Percentiles rank a stretch among this genome's conserved stretches.
Evolutionary conservation across 2,797 vertebrate species (phyloP).

Genomic region (Vipera latastei): DNA sequence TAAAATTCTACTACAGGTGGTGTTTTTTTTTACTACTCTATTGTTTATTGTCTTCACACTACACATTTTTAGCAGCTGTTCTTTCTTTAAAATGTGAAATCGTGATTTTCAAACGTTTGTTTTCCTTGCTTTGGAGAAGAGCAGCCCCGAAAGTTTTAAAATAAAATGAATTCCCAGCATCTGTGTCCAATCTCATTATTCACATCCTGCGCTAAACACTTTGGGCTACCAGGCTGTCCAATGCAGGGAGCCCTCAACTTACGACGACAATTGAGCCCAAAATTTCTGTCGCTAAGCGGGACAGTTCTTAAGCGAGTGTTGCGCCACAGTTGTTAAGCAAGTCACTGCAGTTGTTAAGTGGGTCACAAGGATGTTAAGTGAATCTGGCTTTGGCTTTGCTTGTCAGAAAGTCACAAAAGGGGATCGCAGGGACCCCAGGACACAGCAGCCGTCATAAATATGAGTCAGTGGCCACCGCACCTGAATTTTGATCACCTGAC

Average conservation of each 20-base stretch:
- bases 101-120: not conserved
- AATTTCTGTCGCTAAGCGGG: not conserved
- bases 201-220: not conserved
- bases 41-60: not conserved
- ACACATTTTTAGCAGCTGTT: not conserved
- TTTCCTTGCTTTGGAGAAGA: not conserved
- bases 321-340: no score
- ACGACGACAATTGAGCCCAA: not conserved
- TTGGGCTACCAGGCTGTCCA: no score
- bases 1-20: not conserved
- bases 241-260: not conserved
- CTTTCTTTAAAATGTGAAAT: not conserved
- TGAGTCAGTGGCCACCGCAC: no score
- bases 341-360: no score
- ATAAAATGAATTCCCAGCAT: not conserved
- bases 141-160: not conserved
- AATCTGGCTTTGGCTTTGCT: no score
- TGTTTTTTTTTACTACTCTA: not conserved
- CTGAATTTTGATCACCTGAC: no score
- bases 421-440: no score
- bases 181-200: not conserved
- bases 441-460: no score
- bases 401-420: no score
- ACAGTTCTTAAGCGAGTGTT: not conserved
- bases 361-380: no score